Percentiles rank a stretch among this genome's conserved stretches.
Evolutionary conservation across 2,888 invertebrate species (phyloP).

Genomic region (Osmoderma eremita): DNA sequence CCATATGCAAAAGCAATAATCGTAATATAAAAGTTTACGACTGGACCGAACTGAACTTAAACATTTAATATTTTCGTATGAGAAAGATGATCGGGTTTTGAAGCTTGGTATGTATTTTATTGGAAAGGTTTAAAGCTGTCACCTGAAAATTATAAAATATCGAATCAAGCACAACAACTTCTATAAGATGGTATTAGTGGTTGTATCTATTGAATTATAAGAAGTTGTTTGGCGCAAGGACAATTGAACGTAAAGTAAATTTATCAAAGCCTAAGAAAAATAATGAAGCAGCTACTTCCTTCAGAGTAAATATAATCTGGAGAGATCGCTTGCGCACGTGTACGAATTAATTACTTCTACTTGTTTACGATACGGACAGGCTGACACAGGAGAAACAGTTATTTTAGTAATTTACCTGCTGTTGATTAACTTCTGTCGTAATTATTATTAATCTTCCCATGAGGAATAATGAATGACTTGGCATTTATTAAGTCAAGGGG

Average conservation of each 20-base stretch:
- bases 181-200: no score
- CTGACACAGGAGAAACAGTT: slow-evolving; percentile 12
- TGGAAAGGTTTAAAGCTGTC: no score
- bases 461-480: slow-evolving; percentile 22
- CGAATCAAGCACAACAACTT: no score
- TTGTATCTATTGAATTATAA: no score
- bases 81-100: neutral
- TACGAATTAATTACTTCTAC: slow-evolving; percentile 31
- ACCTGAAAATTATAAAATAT: no score
- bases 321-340: slow-evolving; percentile 20
- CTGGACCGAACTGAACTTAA: slow-evolving; percentile 19
- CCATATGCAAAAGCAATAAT: slow-evolving; percentile 34
- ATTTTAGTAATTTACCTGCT: slow-evolving; percentile 29
- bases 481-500: slow-evolving; percentile 1
- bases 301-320: slow-evolving; percentile 30
- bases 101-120: no score
- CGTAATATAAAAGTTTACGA: slow-evolving; percentile 29
- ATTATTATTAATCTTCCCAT: slow-evolving; percentile 22
- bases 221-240: no score
- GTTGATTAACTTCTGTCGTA: slow-evolving; percentile 25
- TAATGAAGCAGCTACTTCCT: slow-evolving; percentile 20
- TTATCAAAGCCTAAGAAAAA: slow-evolving; percentile 20
- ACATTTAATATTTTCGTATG: slow-evolving; percentile 16
- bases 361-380: slow-evolving; percentile 28
- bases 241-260: neutral